Evolutionary conservation across 2,888 invertebrate species (phyloP), one percentile per base, ranked within the genome.

Genomic region (Agonopterix alstromeriana): DNA sequence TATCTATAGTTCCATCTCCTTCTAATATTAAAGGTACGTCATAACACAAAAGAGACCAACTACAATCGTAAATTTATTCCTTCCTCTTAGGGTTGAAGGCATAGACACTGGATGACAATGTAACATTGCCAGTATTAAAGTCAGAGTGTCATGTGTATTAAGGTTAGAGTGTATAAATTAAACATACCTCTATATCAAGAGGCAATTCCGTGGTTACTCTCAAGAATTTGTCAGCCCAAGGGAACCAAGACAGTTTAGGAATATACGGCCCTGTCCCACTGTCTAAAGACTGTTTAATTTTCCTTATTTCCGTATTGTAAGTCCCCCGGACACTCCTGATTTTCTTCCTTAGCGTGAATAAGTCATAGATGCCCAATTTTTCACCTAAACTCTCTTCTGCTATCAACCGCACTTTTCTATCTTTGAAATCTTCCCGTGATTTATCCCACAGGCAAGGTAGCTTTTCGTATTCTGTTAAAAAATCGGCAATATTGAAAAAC

Each of bases 301-400:
- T 49, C 8, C 49, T 14, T 27, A 49, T 49, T 14, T 49, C 49
- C 3, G 49, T 46, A 10, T 49, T 49, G 11, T 49, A 49, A 27
- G 46, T 43, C 3, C 49, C 49, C 35, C 49, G 46, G 4, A 49
- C 49, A 38, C 46, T 49, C 11, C 49, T 49, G 3, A 49, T 49
- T 10, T 49, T 49, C 36, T 43, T 38, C 10, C 49, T 46, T 1
- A 49, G 38, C n/a, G 43, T 43, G 8, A 10, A 41, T 17, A 47
- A 11, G 46, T 49, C 46, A 1, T 1, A 7, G 41, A 49, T 46
- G 11, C 46, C 46, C 12, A 49, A 38, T 12, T 46, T 49, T 35
- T 47, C 46, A 41, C 49, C 40, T 12, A 49, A 27, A 14, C 35
- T 44, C n/a, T 49, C 43, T 36, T 49, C 49, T 17, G 40, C 27